Evolutionary conservation across 2,888 invertebrate species (phyloP), one percentile per base, ranked within the genome.

Genomic region (Calameuta idolon): DNA sequence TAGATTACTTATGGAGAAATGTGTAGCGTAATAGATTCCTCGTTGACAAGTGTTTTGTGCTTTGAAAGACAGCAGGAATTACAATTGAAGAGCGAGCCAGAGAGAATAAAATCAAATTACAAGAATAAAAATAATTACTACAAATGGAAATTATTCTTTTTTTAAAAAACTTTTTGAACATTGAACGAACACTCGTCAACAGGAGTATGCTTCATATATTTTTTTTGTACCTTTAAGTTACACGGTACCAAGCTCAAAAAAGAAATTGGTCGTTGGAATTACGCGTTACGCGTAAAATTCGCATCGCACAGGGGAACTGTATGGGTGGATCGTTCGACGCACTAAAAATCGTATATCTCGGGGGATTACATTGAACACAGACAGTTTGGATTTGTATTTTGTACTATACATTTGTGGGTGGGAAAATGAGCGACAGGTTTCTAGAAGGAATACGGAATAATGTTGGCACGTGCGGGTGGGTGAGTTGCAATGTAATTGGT

Each of bases 341-440:
- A 23, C 23, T 55, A 71, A 74, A 76, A 75, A 75, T 75, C 34
- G 31, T 34, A 69, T 40, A 31, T 75, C 30, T 75, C 23, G n/a
- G 68, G 75, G 79, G 75, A 80, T 79, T 80, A 81, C 79, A 80
- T 79, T 75, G 79, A 83, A 83, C 81, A 82, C 82, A 81, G 81
- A 81, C 82, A 81, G 80, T 79, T 83, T 83, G 75, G 77, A 79
- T 80, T 83, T 80, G 81, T 76, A 79, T 76, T 82, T 83, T 80
- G 80, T 83, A 79, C 82, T 82, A 80, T 80, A 82, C 79, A 82
- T 80, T 82, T 79, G 82, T 80, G 76, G 77, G 35, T 30, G 74
- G 74, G 74, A 30, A 33, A 71, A 33, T 31, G 71, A 34, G 78
- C 76, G 55, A 55, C 55, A 23, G 55, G 9, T 55, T 55, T 23